Conservation (phyloP, 2,888 invertebrate genomes). For the Lydus trimaculatus region DNA sequence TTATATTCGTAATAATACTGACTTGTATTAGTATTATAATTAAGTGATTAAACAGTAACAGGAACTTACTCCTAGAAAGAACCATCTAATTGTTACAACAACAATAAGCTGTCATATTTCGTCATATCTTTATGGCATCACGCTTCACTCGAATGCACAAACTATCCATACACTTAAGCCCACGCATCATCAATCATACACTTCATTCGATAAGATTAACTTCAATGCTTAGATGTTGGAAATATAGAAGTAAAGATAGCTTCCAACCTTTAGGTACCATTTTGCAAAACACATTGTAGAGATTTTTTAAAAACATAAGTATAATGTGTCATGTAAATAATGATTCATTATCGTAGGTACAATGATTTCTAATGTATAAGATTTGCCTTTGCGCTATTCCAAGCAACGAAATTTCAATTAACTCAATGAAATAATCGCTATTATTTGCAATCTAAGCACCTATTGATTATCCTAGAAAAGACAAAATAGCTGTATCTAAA, state of each 20-base stretch:
- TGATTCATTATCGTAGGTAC: too few relatives aligned
- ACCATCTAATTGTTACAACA: not conserved
- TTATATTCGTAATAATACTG: too few relatives aligned
- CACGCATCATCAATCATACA: constrained; percentile 33
- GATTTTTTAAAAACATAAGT: not conserved
- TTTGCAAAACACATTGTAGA: not conserved
- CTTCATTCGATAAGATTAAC: constrained; percentile 26
- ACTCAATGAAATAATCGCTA: too few relatives aligned
- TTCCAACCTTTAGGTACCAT: not conserved
- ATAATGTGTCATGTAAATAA: not conserved
- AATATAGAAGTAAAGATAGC: not conserved
- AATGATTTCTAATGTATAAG: too few relatives aligned
- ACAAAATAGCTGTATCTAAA: too few relatives aligned
- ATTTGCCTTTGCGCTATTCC: too few relatives aligned
- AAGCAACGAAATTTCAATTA: too few relatives aligned
- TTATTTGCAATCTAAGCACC: too few relatives aligned
- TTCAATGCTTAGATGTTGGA: constrained; percentile 21
- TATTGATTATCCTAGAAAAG: too few relatives aligned
- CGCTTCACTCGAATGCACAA: constrained; percentile 30
- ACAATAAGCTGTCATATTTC: constrained; percentile 33
- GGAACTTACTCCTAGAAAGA: not conserved
- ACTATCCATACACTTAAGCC: constrained; percentile 28
- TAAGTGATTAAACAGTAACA: not conserved
- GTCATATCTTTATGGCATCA: constrained; percentile 30
- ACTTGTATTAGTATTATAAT: not conserved